Base-by-base conservation (phyloP, 2,888 invertebrate genomes). In the Allolobophora icterica region DNA sequence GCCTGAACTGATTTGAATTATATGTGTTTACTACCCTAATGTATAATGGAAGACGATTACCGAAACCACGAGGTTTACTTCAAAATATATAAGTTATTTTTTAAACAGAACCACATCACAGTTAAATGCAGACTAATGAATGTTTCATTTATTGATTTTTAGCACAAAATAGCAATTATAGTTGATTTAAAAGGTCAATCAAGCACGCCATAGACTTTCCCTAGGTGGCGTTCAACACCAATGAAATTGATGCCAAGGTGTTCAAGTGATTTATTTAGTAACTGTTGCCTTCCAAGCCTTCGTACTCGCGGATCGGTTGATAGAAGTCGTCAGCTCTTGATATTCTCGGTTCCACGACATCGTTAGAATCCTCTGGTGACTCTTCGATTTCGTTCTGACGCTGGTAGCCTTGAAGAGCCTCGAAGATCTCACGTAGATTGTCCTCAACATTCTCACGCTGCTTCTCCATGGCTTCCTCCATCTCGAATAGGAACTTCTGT, bases 241-340 rank as follows among this genome's bases (percentile, higher is more conserved):
- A 30, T n/a, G 71, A 71, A 71, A 71, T 71, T 71, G 30, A 71
- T 17, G 30, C 11, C 71, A 30, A 71, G n/a, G n/a, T 71, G 11
- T 71, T 71, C 71, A n/a, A 71, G n/a, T 71, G 71, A 71, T 30
- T n/a, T 71, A n/a, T 30, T 71, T 71, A 71, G n/a, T 71, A 71
- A 71, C 1, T 71, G n/a, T 71, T n/a, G 71, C n/a, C 71, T 71
- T 71, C 71, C n/a, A 71, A 71, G 71, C n/a, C 71, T 0, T n/a
- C n/a, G 71, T 71, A 71, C 30, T 71, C 71, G 71, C 11, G 6
- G 71, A n/a, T n/a, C 0, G 71, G 71, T n/a, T 71, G 71, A n/a
- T 71, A 71, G 71, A n/a, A 71, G 71, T 71, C 71, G 71, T n/a
- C 71, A n/a, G 30, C 71, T n/a, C 71, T 71, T n/a, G 71, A 71